Evolutionary conservation across 2,113 vertebrate genomes (phyloP).

Genomic region (Galeopterus variegatus): DNA sequence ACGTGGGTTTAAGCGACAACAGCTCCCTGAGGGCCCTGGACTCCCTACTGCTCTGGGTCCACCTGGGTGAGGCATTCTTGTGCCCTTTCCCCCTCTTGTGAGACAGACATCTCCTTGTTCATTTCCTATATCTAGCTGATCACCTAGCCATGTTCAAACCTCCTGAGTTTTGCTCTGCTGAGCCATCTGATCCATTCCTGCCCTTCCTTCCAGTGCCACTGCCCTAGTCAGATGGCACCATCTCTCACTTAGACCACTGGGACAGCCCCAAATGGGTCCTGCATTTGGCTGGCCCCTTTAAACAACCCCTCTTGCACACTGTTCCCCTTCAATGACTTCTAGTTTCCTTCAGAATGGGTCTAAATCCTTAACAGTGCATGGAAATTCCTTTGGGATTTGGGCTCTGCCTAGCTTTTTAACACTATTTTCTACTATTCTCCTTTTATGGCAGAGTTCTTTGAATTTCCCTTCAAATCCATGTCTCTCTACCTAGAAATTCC

Average conservation of each 20-base stretch:
- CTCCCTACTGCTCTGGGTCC: background rate
- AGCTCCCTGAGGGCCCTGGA: background rate
- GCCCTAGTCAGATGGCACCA: background rate
- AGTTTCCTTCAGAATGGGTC: background rate
- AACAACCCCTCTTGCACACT: background rate
- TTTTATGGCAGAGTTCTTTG: background rate
- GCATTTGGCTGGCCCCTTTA: background rate
- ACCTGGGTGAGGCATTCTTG: rapidly evolving
- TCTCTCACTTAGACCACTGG: background rate
- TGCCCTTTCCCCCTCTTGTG: background rate
- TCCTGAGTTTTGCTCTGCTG: background rate
- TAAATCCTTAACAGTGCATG: background rate
- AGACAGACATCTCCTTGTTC: background rate
- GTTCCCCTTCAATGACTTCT: background rate
- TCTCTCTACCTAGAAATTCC: constrained; percentile 29
- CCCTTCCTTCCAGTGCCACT: background rate
- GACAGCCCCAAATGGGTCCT: background rate
- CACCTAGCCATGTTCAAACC: background rate
- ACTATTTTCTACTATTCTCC: background rate
- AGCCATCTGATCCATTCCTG: background rate
- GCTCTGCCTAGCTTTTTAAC: background rate
- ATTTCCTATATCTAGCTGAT: background rate
- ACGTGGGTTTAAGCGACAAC: background rate
- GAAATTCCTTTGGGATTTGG: background rate
- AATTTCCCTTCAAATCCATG: background rate